Evolutionary conservation across 2,113 vertebrate genomes (phyloP).

Genomic region (Puntigrus tetrazona): DNA sequence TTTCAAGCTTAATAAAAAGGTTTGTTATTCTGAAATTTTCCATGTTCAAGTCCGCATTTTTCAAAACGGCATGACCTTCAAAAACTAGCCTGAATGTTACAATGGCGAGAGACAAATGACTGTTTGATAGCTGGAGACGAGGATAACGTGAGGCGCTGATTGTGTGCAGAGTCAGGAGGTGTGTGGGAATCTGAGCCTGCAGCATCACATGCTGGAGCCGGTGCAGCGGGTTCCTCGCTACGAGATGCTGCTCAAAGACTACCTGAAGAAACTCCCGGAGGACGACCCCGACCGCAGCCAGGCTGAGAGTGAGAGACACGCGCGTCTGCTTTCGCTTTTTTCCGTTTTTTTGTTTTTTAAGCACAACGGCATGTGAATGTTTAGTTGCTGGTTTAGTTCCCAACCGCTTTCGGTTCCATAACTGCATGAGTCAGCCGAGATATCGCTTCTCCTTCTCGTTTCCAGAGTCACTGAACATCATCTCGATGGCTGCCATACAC

Average conservation of each 20-base stretch:
- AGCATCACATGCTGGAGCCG: slow-evolving; percentile 84
- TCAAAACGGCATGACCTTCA: neutral
- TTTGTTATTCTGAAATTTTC: no score
- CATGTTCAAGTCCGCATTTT: no score
- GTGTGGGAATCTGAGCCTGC: slow-evolving; percentile 78
- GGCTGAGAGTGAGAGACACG: slow-evolving; percentile 80
- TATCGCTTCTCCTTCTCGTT: slow-evolving; percentile 26
- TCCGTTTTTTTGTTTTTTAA: no score
- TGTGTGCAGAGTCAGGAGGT: slow-evolving; percentile 74
- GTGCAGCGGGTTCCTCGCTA: slow-evolving; percentile 91
- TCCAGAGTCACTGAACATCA: slow-evolving; percentile 88
- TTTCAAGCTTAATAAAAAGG: no score
- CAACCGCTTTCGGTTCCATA: slow-evolving; percentile 39
- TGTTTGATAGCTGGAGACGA: neutral
- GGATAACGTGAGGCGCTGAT: neutral
- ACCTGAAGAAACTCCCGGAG: slow-evolving; percentile 79
- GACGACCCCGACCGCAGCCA: slow-evolving; percentile 72
- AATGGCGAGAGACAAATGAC: no score
- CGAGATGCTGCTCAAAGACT: slow-evolving; percentile 87
- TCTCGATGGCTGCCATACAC: slow-evolving; percentile 92
- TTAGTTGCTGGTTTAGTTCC: no score
- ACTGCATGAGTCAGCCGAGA: neutral
- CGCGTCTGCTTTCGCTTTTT: neutral
- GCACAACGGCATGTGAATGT: no score
- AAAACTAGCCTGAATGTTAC: neutral